A percentile compares a stretch with the other conserved stretches of the same genome.
These are phyloP conservation scores for Bombus pascuorum DNA, from an alignment of 1,140 invertebrate genomes.

Conservation along the genomic window DNA sequence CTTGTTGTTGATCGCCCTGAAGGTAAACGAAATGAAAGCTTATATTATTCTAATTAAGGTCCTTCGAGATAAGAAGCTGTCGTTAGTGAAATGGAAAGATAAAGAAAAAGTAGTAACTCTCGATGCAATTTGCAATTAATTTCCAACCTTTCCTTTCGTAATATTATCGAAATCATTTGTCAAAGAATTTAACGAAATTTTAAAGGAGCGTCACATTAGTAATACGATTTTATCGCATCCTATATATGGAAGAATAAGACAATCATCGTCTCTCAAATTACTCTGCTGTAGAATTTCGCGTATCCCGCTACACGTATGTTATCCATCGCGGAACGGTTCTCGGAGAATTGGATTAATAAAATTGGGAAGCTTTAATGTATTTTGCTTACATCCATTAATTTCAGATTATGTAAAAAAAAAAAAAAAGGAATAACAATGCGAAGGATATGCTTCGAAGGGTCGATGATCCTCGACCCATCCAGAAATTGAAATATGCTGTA, in stretches of 20 bases:
- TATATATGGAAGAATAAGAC: background rate
- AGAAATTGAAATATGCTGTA: constrained; percentile 70
- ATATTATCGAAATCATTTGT: background rate
- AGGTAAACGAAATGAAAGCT: constrained; percentile 13
- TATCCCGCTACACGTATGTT: constrained; percentile 32
- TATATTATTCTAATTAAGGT: background rate
- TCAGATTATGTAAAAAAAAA: constrained; percentile 27
- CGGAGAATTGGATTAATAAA: constrained; percentile 20
- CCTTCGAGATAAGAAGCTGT: background rate
- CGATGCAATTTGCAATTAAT: background rate
- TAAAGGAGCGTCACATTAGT: background rate
- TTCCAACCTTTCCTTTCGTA: background rate
- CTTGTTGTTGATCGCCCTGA: background rate
- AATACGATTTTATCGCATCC: background rate
- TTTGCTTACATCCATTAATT: constrained; percentile 63
- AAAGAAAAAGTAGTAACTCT: background rate
- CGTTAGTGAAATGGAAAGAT: background rate
- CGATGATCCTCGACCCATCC: constrained; percentile 47
- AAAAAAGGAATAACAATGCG: constrained; percentile 37
- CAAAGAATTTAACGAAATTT: background rate
- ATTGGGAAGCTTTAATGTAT: constrained; percentile 60
- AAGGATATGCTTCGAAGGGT: constrained; percentile 19
- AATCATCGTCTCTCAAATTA: too few relatives aligned
- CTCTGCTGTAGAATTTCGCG: background rate
- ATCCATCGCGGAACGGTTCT: constrained; percentile 5